Conservation (phyloP, 2,888 invertebrate genomes). For the Polydrusus pterygomalis region DNA sequence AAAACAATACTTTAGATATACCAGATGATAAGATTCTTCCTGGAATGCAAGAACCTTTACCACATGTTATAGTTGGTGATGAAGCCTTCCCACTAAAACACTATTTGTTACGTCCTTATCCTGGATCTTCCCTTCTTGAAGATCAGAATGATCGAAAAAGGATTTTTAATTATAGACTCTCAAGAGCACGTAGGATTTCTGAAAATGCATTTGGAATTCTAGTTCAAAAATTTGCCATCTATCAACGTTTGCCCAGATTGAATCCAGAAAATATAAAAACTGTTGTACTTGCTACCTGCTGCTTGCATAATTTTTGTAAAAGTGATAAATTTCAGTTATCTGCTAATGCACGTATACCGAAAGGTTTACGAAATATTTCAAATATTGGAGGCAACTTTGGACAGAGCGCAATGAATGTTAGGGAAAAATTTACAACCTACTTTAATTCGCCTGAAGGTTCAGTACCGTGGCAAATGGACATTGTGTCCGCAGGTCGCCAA, state of each 20-base stretch:
- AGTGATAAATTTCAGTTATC: background rate
- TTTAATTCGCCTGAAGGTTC: slow-evolving; percentile 3
- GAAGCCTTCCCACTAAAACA: slow-evolving; percentile 1
- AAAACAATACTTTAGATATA: slow-evolving; percentile 2
- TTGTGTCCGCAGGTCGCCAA: background rate
- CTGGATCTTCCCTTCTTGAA: slow-evolving; percentile 2
- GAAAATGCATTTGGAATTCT: slow-evolving; percentile 1
- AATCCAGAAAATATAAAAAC: background rate
- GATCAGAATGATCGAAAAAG: slow-evolving; percentile 2
- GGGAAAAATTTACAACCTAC: slow-evolving; percentile 8
- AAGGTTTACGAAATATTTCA: slow-evolving; percentile 1
- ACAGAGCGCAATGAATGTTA: background rate
- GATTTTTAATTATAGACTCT: slow-evolving; percentile 5
- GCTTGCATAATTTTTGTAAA: slow-evolving; percentile 3
- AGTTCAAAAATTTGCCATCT: slow-evolving; percentile 3
- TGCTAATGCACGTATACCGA: background rate
- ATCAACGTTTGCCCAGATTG: background rate
- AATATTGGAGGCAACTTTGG: slow-evolving; percentile 2
- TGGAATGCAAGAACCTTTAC: slow-evolving; percentile 1
- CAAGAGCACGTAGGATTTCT: slow-evolving; percentile 3
- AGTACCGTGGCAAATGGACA: background rate
- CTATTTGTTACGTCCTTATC: slow-evolving; percentile 2
- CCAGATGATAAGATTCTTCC: slow-evolving; percentile 3
- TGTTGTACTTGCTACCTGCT: slow-evolving; percentile 4
- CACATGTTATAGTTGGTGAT: slow-evolving; percentile 5